phyloP scores from a whole-genome alignment of 2,797 vertebrate species.

The Mus spretus region DNA sequence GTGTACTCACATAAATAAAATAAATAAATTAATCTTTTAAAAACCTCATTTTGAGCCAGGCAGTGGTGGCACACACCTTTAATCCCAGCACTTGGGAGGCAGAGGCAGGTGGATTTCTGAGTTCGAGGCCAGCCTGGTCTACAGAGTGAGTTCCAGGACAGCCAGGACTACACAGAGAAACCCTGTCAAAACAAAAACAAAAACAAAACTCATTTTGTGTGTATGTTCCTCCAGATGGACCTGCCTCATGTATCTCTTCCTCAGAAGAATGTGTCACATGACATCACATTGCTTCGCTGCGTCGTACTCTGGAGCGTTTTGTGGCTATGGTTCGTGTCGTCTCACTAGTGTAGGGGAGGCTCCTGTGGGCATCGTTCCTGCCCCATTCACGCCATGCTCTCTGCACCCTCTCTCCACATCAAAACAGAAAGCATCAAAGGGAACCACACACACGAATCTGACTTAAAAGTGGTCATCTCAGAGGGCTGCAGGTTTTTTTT shows the following conservation, averaged over 20 bases:
- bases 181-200: too few relatives aligned
- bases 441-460: not conserved
- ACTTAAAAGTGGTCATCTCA: not conserved
- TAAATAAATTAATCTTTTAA: too few relatives aligned
- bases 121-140: too few relatives aligned
- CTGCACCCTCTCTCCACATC: not conserved
- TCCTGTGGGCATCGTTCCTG: not conserved
- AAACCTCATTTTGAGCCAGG: too few relatives aligned
- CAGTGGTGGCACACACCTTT: too few relatives aligned
- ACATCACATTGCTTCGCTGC: not conserved
- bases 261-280: not conserved
- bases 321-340: not conserved
- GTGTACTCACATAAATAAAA: too few relatives aligned
- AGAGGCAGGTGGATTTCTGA: too few relatives aligned
- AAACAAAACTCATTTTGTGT: not conserved
- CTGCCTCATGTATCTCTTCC: not conserved
- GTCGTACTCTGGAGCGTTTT: not conserved
- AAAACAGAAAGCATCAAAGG: not conserved
- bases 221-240: not conserved
- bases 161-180: too few relatives aligned
- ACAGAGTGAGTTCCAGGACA: too few relatives aligned
- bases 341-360: not conserved
- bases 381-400: not conserved
- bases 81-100: too few relatives aligned
- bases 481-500: not conserved